Base-by-base conservation (phyloP, 2,888 invertebrate genomes). In the Trichacis sp. region DNA sequence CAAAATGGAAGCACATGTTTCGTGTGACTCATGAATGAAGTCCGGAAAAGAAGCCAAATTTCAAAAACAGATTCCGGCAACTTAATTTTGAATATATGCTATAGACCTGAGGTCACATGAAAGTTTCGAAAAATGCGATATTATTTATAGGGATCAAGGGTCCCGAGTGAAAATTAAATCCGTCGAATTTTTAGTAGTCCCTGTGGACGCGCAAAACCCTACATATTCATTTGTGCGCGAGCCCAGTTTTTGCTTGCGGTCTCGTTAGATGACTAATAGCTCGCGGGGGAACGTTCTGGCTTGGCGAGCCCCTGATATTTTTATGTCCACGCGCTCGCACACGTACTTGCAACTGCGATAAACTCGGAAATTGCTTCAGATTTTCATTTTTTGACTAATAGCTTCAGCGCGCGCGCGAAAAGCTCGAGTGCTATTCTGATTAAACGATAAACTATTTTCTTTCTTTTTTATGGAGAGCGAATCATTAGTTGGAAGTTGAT, bases 221-320 rank as follows among this genome's bases (percentile, higher is more conserved):
- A 69, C 70, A 69, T 71, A 73, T 73, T 73, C 75, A 72, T 70
- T 75, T 60, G 70, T 61, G 73, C 70, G 72, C 70, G 33, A n/a
- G 72, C 75, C 76, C 69, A 72, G 74, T 73, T 76, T 78, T 76
- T 73, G 71, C 71, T 50, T 33, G 60, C 54, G 63, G 64, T 54
- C 68, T 64, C 68, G 67, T 64, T 68, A 71, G 72, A 79, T 79
- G 79, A 80, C 76, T 77, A 79, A 80, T 79, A 76, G 76, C 72
- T 68, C 68, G 56, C 69, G 63, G 63, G 74, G 72, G 54, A 47
- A 20, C 46, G 38, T 38, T 54, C 38, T 15, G 38, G 11, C 15
- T 8, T 30, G 19, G 24, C 36, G 36, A 54, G 30, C 36, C 38
- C 2, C 24, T 8, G 24, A 14, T 20, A 20, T 46, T 54, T 54